Base-by-base conservation (phyloP, 2,113 vertebrate species). In the Larimichthys crocea region DNA sequence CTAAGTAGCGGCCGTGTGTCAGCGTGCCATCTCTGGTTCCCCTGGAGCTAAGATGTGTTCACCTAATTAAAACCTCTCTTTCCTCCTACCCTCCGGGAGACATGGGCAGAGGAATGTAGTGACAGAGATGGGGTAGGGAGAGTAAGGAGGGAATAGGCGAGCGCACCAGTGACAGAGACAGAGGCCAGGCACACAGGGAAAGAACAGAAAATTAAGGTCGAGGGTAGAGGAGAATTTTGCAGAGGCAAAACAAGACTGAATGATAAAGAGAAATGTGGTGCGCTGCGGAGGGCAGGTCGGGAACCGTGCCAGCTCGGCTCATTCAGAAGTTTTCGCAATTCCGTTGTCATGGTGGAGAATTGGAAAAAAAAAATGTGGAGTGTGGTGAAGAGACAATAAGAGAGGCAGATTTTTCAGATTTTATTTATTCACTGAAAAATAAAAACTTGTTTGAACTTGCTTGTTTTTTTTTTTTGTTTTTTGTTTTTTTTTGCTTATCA, bases 1-100 rank as follows among this genome's bases (percentile, higher is more conserved):
- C 87, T 82, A 65, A 86, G 72, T 72, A 82, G 80, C 16, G 40
- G 70, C 80, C 31, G 14, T 53, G 83, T 82, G 88, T 90, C 85
- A 89, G 62, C 60, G 57, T 85, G 77, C 76, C 78, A 78, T 86
- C 74, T 86, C 79, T 74, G 73, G 60, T 85, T 83, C 75, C 85
- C 78, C 83, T 31, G 67, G 83, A 92, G 90, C 91, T 62, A 87
- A 76, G 86, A 88, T 62, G 66, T 87, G 75, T 86, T 89, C 89
- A 89, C 90, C 93, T 94, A 93, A 94, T 94, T 94, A 94, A 92
- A 92, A 87, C 66, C 77, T 73, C 65, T 83, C 74, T 80, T 76
- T 86, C 74, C 79, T 74, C 20, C 17, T 80, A 63, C 83, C 91
- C 91, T 83, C 69, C 16, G 65, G 90, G 90, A 90, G 76, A 89